These are phyloP conservation scores for Centrocercus urophasianus DNA, from an alignment of 2,113 vertebrate genomes.

Conservation along the genomic window DNA sequence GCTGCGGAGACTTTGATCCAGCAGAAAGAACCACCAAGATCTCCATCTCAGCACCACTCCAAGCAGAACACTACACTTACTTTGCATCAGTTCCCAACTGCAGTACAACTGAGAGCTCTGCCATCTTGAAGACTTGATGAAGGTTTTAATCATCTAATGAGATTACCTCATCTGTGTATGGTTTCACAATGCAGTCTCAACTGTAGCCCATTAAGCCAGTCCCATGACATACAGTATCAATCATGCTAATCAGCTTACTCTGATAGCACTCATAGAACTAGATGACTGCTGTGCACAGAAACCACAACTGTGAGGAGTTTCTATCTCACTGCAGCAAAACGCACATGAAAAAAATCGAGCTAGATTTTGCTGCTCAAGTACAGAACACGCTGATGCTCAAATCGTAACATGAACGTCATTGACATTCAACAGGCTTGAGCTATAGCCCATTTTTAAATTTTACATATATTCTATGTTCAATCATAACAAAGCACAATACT, in stretches of 20 bases:
- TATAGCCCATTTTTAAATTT: rapidly evolving
- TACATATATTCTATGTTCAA: rapidly evolving
- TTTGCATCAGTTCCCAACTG: conserved; percentile 49
- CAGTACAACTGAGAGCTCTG: conserved; percentile 60
- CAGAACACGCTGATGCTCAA: neutral
- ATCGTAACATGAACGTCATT: neutral
- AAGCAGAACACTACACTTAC: neutral
- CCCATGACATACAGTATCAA: conserved; percentile 69
- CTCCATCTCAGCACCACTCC: conserved; percentile 1
- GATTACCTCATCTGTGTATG: conserved; percentile 72
- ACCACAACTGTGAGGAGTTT: neutral
- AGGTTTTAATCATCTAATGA: conserved; percentile 75
- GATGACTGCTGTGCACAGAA: neutral
- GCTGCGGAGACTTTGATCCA: neutral
- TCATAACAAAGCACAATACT: neutral
- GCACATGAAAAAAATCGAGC: neutral
- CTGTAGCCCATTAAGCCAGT: conserved; percentile 70
- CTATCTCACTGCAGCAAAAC: neutral
- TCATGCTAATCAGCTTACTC: conserved; percentile 64
- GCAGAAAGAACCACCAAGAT: neutral
- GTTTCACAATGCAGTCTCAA: conserved; percentile 61
- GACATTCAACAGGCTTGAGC: neutral
- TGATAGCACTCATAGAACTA: conserved; percentile 23
- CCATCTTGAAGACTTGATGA: conserved; percentile 41
- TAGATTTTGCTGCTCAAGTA: neutral